Evolutionary conservation across 2,113 vertebrate genomes (phyloP).

Genomic region (Epinephelus fuscoguttatus): DNA sequence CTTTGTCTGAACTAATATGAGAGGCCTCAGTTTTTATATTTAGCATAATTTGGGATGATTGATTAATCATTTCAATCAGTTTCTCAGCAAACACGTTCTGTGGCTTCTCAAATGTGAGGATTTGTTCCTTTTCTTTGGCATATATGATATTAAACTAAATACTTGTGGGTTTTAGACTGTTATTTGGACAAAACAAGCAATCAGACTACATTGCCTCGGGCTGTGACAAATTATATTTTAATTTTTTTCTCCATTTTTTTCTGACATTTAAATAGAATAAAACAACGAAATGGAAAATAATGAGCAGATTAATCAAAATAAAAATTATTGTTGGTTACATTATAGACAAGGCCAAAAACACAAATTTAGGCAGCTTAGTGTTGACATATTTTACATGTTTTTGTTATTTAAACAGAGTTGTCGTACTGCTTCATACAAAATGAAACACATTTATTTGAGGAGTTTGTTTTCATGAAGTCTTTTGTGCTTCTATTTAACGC

Average conservation of each 20-base stretch:
- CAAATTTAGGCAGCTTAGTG: background rate
- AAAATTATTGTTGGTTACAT: background rate
- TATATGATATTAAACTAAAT: no score
- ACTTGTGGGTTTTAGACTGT: no score
- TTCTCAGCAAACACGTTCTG: background rate
- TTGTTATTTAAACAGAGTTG: no score
- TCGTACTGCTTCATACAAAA: no score
- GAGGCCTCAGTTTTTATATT: background rate
- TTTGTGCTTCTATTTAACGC: no score
- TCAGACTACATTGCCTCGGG: no score
- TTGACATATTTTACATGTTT: background rate
- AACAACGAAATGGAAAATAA: background rate
- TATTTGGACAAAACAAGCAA: no score
- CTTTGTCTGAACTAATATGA: background rate
- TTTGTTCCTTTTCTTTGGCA: background rate
- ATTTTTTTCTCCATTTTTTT: no score
- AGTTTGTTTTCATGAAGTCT: no score
- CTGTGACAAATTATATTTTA: no score
- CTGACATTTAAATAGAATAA: no score
- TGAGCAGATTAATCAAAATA: background rate
- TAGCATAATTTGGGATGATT: background rate
- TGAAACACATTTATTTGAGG: no score
- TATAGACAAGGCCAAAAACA: background rate
- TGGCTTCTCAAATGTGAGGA: background rate
- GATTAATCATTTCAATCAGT: background rate